phyloP scores from a whole-genome alignment of 2,797 vertebrate genomes.

The Syncerus caffer region DNA sequence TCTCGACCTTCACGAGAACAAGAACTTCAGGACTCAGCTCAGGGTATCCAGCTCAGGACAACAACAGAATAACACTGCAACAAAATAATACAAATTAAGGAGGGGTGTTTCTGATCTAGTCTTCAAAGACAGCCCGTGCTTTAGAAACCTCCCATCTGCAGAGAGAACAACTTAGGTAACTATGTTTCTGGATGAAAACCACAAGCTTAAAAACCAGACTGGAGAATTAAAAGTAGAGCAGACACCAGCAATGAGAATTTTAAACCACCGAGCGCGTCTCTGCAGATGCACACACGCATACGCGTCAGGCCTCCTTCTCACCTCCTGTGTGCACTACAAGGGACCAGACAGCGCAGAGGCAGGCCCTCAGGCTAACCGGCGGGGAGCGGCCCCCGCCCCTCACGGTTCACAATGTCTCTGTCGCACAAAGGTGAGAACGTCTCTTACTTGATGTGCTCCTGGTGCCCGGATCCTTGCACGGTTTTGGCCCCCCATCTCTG shows the following conservation, averaged over 20 bases:
- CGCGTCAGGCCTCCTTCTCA: fast-evolving
- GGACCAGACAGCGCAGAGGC: fast-evolving
- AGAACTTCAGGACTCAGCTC: background rate
- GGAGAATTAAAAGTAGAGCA: fast-evolving
- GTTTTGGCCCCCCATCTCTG: conserved; percentile 98
- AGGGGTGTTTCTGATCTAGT: background rate
- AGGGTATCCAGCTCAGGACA: fast-evolving
- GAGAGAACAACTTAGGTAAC: too few species aligned
- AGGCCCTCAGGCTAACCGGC: background rate
- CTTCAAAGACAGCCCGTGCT: background rate
- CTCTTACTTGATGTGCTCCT: conserved; percentile 95
- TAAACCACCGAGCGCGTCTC: fast-evolving
- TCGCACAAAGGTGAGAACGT: fast-evolving
- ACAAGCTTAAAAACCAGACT: fast-evolving
- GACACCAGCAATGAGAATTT: fast-evolving
- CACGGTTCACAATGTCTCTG: fast-evolving
- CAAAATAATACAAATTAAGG: background rate
- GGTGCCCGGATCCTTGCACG: conserved; percentile 94
- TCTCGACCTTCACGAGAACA: fast-evolving
- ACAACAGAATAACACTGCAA: too few species aligned
- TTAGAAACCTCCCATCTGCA: background rate
- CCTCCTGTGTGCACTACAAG: background rate
- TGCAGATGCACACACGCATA: fast-evolving
- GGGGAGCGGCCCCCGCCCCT: fast-evolving
- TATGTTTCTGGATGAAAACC: fast-evolving